Evolutionary conservation across 2,888 invertebrate genomes (phyloP), one percentile per base, ranked within the genome.

Genomic region (Plutella xylostella): DNA sequence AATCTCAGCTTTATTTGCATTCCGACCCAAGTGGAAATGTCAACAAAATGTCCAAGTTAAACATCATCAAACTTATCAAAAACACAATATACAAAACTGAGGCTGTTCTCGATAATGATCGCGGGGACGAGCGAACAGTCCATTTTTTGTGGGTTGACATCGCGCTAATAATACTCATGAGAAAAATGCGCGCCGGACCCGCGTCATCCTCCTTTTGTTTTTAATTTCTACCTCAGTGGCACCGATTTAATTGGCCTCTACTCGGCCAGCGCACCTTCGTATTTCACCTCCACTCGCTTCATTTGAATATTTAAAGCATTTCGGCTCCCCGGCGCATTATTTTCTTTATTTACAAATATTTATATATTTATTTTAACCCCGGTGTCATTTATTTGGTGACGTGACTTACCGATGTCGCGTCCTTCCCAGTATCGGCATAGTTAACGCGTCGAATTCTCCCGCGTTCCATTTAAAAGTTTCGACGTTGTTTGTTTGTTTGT

Each of bases 181-280:
- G 82, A 82, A 80, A 79, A 78, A 79, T 79, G 80, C 73, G 71
- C 74, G 72, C n/a, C n/a, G 72, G 77, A 73, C 76, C 77, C 75
- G 72, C 72, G 68, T 75, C 80, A 73, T 75, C 65, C 63, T 78
- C 77, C 78, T 82, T 82, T 83, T 83, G 80, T 82, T 82, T 82
- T 83, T 83, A 82, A 82, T 83, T 83, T 82, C 83, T 80, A 82
- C 82, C 83, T 82, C 83, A 82, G 82, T 83, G 83, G 83, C 83
- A 83, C 77, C 79, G 74, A 79, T 83, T 83, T 82, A 83, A 83
- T 83, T 83, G 83, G 83, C 68, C 79, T 75, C 79, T 76, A 72
- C 75, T 77, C 80, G 77, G 71, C 78, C 72, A 72, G 78, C 72
- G 80, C 78, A 78, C 82, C 82, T 80, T 71, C 79, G 80, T 83